Evolutionary conservation across 2,888 invertebrate species (phyloP), one percentile per base, ranked within the genome.

Genomic region (Acheta domesticus): DNA sequence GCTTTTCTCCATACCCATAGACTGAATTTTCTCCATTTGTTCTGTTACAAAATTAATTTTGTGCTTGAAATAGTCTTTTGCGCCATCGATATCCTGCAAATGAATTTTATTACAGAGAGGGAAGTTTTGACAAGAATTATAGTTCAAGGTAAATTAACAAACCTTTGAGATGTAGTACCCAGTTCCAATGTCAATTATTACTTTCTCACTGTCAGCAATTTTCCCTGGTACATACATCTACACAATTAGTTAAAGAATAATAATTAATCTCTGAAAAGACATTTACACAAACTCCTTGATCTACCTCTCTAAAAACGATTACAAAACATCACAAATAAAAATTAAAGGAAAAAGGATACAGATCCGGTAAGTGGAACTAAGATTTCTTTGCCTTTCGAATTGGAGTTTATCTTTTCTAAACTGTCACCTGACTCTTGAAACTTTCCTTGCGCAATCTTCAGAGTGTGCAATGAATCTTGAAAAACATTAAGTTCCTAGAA

Each of bases 91-190:
- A 84, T 93, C 91, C 93, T 95, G 84, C 74, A 86, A 85, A 83
- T 76, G 62, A 82, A 81, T 49, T 73, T 80, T 19, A 62, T 21
- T 50, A 76, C 74, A 20, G 16, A 73, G 75, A 77, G 16, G 19
- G 2, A 36, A 4, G 81, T 78, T 79, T 74, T 77, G 49, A 80
- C 48, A 62, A 62, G 74, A 77, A 77, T 75, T 74, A 75, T 23
- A 0, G 49, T 49, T 12, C 49, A 62, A 14, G 21, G n/a, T 74
- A 21, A 21, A 21, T 74, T 1, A 62, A 83, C 84, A 85, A 86
- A 95, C 96, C 91, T 97, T 97, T 87, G 98, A 95, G 23, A 95
- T 95, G 88, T 94, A 99, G 87, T 99, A 99, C 82, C 98, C 97
- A 78, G 99, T 98, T 78, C 99, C 99, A 85, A 99, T 93, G 87